These are phyloP conservation scores for Trogon melanurus DNA, from an alignment of 2,113 vertebrate species.

Conservation along the genomic window DNA sequence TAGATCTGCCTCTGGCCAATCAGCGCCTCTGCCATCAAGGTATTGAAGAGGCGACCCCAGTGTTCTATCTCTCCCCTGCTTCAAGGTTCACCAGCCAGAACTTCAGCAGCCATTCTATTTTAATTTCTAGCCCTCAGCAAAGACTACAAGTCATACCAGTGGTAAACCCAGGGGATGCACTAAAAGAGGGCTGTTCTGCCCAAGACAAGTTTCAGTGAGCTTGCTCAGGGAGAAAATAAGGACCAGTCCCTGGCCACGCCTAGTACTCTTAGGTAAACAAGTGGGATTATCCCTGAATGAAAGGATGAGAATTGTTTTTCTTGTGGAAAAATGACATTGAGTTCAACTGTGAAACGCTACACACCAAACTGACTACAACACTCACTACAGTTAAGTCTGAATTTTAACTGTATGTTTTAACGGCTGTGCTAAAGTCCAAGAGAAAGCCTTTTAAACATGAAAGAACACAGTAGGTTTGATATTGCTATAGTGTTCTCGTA, in stretches of 20 bases:
- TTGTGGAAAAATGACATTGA: conserved; percentile 6
- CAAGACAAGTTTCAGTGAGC: background rate
- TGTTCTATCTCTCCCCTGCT: background rate
- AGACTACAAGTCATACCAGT: accelerated
- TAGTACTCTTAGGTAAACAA: background rate
- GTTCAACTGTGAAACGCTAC: background rate
- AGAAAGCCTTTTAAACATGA: background rate
- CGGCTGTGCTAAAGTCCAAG: background rate
- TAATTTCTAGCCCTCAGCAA: background rate
- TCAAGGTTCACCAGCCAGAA: background rate
- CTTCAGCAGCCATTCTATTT: background rate
- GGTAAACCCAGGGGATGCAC: background rate
- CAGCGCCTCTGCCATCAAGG: too few species aligned
- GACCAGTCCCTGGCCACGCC: background rate
- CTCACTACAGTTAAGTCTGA: background rate
- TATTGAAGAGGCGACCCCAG: too few species aligned
- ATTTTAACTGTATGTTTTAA: background rate
- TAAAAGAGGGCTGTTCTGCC: background rate
- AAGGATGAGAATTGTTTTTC: background rate
- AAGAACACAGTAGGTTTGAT: background rate
- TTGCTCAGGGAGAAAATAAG: background rate
- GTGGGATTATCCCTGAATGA: background rate
- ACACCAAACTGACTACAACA: background rate
- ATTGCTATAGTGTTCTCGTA: background rate
- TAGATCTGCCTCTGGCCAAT: too few species aligned